These are phyloP conservation scores for Oryzias melastigma DNA, from an alignment of 2,113 vertebrate genomes.

Conservation along the genomic window DNA sequence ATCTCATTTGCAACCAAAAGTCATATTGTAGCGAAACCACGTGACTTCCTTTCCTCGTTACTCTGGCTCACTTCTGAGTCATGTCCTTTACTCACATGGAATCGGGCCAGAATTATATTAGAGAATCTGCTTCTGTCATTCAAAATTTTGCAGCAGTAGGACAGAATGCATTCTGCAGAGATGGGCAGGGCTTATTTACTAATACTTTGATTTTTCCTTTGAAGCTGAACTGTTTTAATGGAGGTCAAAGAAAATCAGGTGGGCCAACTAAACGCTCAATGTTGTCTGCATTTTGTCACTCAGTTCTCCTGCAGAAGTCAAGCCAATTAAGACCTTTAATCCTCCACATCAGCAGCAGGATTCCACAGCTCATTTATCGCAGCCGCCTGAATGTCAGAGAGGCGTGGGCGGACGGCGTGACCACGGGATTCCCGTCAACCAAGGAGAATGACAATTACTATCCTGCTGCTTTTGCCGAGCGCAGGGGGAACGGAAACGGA, in stretches of 20 bases:
- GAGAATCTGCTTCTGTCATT: background rate
- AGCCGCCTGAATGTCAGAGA: constrained; percentile 54
- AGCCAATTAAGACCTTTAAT: constrained; percentile 44
- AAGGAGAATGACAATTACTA: constrained; percentile 61
- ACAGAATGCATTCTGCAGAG: background rate
- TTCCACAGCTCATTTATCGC: constrained; percentile 53
- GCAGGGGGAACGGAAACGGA: constrained; percentile 12
- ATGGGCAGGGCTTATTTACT: too few species aligned
- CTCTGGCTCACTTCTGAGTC: background rate
- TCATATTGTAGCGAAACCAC: background rate
- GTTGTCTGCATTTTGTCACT: constrained; percentile 12
- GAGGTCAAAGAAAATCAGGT: constrained; percentile 1
- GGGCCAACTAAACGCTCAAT: background rate
- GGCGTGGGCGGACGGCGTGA: constrained; percentile 39
- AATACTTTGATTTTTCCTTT: too few species aligned
- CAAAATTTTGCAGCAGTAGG: too few species aligned
- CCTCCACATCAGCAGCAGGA: constrained; percentile 39
- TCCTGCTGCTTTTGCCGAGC: constrained; percentile 30
- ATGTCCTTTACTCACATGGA: background rate
- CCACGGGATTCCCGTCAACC: constrained; percentile 57
- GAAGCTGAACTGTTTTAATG: too few species aligned
- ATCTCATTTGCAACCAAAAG: background rate
- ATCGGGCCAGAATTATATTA: background rate
- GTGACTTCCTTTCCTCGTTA: background rate
- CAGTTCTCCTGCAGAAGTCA: constrained; percentile 1